Percentiles rank a stretch among this genome's conserved stretches.
Conservation (phyloP, 2,113 vertebrate species). For the Octodon degus region DNA sequence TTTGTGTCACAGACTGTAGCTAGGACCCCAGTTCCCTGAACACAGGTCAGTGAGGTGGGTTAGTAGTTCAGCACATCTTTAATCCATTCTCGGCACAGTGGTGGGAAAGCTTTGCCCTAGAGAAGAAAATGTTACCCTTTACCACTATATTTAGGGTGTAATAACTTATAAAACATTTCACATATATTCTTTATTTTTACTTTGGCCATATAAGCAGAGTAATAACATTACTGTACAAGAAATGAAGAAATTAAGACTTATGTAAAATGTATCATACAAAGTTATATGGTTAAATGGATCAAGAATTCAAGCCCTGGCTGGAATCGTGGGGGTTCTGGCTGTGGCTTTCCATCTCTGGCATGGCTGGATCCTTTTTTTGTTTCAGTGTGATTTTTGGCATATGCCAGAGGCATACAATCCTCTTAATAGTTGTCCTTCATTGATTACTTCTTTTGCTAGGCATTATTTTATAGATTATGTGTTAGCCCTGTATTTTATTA, state of each 20-base stretch:
- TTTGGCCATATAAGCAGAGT: not conserved
- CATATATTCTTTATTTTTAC: conserved; percentile 30
- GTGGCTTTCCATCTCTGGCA: not conserved
- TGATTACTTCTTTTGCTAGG: not conserved
- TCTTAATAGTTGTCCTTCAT: not conserved
- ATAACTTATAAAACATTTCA: conserved; percentile 21
- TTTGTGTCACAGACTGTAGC: not conserved
- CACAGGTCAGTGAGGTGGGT: not conserved
- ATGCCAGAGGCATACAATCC: not conserved
- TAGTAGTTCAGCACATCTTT: not conserved
- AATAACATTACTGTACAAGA: not conserved
- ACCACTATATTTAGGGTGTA: conserved; percentile 33
- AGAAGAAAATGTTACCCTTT: not conserved
- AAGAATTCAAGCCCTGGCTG: not conserved
- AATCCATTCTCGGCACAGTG: not conserved
- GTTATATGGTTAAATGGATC: not conserved
- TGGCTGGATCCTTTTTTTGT: not conserved
- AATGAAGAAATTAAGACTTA: conserved; percentile 33
- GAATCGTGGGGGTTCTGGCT: not conserved
- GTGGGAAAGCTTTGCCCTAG: conserved; percentile 24
- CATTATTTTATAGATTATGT: conserved; percentile 1
- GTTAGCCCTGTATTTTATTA: conserved; percentile 15
- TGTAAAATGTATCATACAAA: conserved; percentile 13
- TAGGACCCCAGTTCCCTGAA: not conserved
- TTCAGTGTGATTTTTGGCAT: not conserved